Conservation (phyloP, 2,797 vertebrate genomes). For the Lacerta agilis region DNA sequence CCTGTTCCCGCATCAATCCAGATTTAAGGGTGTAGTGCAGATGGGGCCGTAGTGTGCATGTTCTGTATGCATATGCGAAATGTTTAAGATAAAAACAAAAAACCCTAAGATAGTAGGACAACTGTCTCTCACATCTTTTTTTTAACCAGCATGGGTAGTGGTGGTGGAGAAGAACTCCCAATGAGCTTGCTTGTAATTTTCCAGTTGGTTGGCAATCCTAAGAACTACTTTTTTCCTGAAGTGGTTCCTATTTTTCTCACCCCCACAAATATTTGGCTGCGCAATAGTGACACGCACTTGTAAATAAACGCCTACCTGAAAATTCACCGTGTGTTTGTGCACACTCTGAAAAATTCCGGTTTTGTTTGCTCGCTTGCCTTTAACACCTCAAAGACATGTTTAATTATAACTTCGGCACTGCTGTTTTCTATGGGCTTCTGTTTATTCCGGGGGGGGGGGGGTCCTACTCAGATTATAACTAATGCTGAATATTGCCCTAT, state of each 20-base stretch:
- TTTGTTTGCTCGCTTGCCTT: neutral
- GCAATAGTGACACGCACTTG: neutral
- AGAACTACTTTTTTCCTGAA: neutral
- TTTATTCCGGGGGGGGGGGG: no score
- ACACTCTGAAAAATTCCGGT: neutral
- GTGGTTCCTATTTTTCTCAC: neutral
- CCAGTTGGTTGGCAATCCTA: neutral
- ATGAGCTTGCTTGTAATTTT: neutral
- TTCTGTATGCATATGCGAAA: no score
- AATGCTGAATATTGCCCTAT: no score
- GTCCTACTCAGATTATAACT: no score
- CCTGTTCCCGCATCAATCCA: no score
- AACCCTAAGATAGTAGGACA: neutral
- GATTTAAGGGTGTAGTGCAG: no score
- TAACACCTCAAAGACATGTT: neutral
- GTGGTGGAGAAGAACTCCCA: neutral
- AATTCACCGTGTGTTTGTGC: neutral
- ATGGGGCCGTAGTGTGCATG: no score
- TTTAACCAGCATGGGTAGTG: neutral
- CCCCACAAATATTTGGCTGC: neutral
- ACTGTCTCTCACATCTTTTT: neutral
- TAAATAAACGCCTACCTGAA: neutral
- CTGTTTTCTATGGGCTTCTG: neutral
- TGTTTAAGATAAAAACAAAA: no score
- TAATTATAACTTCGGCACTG: neutral